Conservation (phyloP, 2,113 vertebrate genomes). For the Takifugu flavidus region DNA sequence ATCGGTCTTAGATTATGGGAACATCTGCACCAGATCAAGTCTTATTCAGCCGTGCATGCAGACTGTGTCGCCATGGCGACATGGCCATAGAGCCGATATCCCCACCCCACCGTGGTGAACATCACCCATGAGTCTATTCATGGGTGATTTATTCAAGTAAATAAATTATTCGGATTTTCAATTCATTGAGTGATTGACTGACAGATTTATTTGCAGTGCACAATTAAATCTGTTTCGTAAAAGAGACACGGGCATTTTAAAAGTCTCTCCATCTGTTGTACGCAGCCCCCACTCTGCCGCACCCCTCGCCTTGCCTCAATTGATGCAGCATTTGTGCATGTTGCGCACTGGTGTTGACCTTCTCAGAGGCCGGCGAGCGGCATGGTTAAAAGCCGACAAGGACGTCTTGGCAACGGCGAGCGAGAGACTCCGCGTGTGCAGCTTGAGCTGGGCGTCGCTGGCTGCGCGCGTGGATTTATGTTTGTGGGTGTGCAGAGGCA, state of each 20-base stretch:
- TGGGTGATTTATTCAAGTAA: too few relatives aligned
- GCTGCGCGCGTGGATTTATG: background rate
- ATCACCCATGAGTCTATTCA: too few relatives aligned
- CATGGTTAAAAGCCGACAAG: slow-evolving; percentile 24
- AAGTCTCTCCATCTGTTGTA: background rate
- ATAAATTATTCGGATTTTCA: too few relatives aligned
- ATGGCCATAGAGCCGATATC: too few relatives aligned
- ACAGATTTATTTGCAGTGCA: too few relatives aligned
- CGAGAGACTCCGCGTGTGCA: slow-evolving; percentile 3
- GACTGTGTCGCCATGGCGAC: too few relatives aligned
- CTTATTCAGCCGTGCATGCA: too few relatives aligned
- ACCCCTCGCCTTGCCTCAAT: background rate
- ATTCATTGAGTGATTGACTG: too few relatives aligned
- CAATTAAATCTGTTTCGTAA: too few relatives aligned
- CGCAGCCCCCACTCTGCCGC: background rate
- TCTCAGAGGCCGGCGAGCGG: slow-evolving; percentile 20
- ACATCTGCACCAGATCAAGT: background rate
- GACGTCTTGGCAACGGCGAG: slow-evolving; percentile 36
- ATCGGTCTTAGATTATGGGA: background rate
- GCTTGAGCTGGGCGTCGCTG: slow-evolving; percentile 4
- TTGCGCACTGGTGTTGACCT: slow-evolving; percentile 26
- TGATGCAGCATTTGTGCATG: too few relatives aligned
- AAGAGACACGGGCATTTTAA: too few relatives aligned
- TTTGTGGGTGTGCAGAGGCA: slow-evolving; percentile 10
- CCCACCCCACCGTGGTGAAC: too few relatives aligned